phyloP scores from a whole-genome alignment of 2,113 vertebrate genomes.

The Promerops cafer region DNA sequence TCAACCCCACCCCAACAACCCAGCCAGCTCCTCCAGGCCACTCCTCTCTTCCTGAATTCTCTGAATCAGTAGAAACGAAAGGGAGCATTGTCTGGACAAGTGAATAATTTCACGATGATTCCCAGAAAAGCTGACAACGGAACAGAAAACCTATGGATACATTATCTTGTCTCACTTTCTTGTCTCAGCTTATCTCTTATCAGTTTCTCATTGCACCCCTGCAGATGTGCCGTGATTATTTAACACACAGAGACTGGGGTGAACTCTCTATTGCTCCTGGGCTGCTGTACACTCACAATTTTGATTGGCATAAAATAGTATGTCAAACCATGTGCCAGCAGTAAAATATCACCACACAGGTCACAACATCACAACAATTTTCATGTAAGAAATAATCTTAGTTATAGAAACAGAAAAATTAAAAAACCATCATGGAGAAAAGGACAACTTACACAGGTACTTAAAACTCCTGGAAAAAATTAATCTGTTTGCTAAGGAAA shows the following conservation, averaged over 20 bases:
- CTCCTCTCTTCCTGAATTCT: not conserved
- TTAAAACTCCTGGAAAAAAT: not conserved
- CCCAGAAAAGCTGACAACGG: not conserved
- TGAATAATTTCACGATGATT: not conserved
- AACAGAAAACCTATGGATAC: not conserved
- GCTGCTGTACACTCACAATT: not conserved
- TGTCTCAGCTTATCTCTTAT: not conserved
- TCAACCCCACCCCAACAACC: not conserved
- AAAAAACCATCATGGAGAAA: not conserved
- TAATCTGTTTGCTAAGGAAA: not conserved
- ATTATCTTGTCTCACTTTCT: not conserved
- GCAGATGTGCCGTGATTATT: not conserved
- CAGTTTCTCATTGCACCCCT: not conserved
- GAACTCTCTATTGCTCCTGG: rapidly evolving
- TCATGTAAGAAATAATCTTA: not conserved
- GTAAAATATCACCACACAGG: not conserved
- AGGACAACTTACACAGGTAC: not conserved
- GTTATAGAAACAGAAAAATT: not conserved
- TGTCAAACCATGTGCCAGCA: not conserved
- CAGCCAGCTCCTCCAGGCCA: not conserved
- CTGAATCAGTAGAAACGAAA: conserved; percentile 3
- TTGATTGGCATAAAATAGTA: not conserved
- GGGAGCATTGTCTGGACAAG: not conserved
- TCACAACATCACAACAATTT: not conserved
- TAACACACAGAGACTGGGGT: rapidly evolving